A percentile compares a stretch with the other conserved stretches of the same genome.
Conservation (phyloP, 2,888 invertebrate genomes). For the Apoderus coryli region DNA sequence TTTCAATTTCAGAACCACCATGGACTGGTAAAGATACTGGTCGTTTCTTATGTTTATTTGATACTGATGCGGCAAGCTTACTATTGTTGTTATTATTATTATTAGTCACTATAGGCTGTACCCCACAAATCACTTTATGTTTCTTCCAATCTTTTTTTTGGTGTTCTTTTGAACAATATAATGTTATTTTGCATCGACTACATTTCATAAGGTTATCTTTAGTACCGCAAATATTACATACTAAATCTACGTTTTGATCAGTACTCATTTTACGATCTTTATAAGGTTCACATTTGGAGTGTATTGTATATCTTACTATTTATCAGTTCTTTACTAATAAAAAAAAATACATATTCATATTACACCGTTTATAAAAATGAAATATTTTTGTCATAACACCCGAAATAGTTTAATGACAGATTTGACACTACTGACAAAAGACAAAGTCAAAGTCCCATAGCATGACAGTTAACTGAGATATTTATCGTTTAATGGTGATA, state of each 20-base stretch:
- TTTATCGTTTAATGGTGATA: too few species aligned
- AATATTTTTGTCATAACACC: too few species aligned
- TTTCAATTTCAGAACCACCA: conserved; percentile 55
- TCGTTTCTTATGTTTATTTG: conserved; percentile 22
- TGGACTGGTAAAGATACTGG: conserved; percentile 40
- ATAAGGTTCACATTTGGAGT: too few species aligned
- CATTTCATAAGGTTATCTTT: conserved; percentile 52
- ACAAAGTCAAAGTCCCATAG: too few species aligned
- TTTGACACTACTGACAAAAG: too few species aligned
- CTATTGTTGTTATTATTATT: background rate
- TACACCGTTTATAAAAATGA: too few species aligned
- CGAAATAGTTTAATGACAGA: too few species aligned
- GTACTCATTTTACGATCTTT: conserved; percentile 25
- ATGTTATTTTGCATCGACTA: conserved; percentile 54
- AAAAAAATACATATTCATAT: too few species aligned
- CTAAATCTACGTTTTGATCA: conserved; percentile 11
- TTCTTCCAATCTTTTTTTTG: conserved; percentile 66
- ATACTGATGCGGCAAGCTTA: conserved; percentile 8
- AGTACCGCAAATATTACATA: conserved; percentile 31
- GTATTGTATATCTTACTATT: too few species aligned
- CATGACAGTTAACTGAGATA: too few species aligned
- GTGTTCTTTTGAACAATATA: conserved; percentile 69
- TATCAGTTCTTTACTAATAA: too few species aligned
- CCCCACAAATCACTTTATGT: conserved; percentile 49
- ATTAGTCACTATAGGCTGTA: too few species aligned